Conservation (phyloP, 2,113 vertebrate species). For the Hystrix brachyura region DNA sequence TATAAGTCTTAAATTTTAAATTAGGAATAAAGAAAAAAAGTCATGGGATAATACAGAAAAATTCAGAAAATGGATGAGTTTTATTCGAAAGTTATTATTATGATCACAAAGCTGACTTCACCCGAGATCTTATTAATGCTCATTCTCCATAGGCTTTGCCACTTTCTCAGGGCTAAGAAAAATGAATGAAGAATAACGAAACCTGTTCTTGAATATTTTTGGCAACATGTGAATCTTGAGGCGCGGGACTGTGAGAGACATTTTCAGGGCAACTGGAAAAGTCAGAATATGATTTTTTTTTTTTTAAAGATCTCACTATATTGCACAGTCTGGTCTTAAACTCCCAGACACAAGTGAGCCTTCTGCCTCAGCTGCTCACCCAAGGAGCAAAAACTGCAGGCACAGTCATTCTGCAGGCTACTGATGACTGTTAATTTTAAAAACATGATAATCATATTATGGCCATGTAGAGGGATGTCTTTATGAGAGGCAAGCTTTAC, state of each 20-base stretch:
- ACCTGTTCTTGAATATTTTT: neutral
- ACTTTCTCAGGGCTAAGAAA: neutral
- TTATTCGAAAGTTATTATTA: neutral
- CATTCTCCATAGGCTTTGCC: no score
- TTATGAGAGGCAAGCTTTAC: neutral
- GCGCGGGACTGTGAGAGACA: neutral
- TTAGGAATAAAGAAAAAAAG: conserved; percentile 44
- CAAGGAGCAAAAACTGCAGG: neutral
- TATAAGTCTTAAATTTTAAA: conserved; percentile 37
- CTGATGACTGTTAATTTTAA: neutral
- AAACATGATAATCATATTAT: neutral
- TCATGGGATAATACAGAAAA: neutral
- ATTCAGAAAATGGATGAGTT: neutral
- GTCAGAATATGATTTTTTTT: neutral
- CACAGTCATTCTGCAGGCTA: neutral
- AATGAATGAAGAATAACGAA: neutral
- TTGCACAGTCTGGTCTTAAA: neutral
- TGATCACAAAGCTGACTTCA: neutral
- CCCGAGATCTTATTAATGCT: neutral
- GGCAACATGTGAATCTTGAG: neutral
- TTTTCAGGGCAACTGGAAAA: neutral
- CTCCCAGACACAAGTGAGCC: neutral
- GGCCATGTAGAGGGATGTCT: neutral
- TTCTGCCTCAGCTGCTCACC: neutral
- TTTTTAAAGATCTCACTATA: neutral